Evolutionary conservation across 2,888 invertebrate species (phyloP).

Genomic region (Taenaris catops): DNA sequence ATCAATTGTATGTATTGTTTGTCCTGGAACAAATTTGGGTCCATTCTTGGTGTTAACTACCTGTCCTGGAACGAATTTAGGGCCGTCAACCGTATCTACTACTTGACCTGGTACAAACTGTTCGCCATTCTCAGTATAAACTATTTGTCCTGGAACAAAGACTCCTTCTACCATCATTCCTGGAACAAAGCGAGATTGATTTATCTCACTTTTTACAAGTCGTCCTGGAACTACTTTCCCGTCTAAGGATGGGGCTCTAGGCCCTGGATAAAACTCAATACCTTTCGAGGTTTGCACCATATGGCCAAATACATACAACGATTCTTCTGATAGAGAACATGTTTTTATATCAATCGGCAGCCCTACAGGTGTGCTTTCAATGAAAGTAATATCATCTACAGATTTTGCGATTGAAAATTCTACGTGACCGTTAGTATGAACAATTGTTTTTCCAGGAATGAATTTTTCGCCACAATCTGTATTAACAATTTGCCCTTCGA

Average conservation of each 20-base stretch:
- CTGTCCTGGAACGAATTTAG: conserved; percentile 89
- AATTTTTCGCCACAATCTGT: conserved; percentile 81
- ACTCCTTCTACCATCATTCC: conserved; percentile 84
- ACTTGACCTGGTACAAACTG: conserved; percentile 87
- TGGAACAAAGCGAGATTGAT: conserved; percentile 83
- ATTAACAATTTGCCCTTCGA: conserved; percentile 83
- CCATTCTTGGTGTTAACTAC: conserved; percentile 84
- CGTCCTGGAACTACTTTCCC: conserved; percentile 83
- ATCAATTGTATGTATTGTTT: conserved; percentile 85
- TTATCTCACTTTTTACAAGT: conserved; percentile 79
- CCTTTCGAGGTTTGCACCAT: conserved; percentile 83
- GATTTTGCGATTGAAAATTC: conserved; percentile 81
- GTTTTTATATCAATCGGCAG: conserved; percentile 80
- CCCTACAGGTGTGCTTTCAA: conserved; percentile 75
- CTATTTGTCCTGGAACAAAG: conserved; percentile 85
- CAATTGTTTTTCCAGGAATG: conserved; percentile 80
- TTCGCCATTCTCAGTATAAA: conserved; percentile 84
- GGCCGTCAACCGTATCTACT: conserved; percentile 83
- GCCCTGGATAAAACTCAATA: conserved; percentile 83
- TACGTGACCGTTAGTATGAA: conserved; percentile 67
- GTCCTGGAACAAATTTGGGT: conserved; percentile 84
- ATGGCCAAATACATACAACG: conserved; percentile 81
- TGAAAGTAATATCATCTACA: conserved; percentile 77
- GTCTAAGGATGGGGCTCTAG: conserved; percentile 65
- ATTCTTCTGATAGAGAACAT: conserved; percentile 69